Conservation (phyloP, 2,888 invertebrate species). For the Mesorhabditis spiculigera region DNA sequence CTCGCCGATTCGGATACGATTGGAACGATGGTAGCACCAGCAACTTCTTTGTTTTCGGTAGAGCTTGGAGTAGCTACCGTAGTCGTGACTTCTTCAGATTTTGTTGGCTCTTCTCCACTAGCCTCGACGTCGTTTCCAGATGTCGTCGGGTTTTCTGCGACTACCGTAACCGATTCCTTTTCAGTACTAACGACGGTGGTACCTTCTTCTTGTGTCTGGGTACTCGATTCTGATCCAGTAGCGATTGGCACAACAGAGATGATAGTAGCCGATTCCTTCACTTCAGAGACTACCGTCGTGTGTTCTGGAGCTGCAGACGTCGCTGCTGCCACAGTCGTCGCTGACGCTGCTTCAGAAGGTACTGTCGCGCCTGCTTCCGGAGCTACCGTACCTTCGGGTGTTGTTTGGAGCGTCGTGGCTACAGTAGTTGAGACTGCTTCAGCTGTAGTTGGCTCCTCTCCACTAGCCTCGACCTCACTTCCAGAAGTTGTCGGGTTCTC, state of each 20-base stretch:
- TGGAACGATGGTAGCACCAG: slow-evolving; percentile 8
- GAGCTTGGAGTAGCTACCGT: background rate
- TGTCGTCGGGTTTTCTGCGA: too few relatives aligned
- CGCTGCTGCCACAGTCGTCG: too few relatives aligned
- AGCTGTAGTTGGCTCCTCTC: slow-evolving; percentile 15
- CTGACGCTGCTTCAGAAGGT: too few relatives aligned
- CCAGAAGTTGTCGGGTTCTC: background rate
- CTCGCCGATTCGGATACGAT: too few relatives aligned
- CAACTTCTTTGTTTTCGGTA: slow-evolving; percentile 6
- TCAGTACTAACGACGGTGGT: background rate
- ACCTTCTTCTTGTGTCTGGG: slow-evolving; percentile 14
- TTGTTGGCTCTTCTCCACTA: too few relatives aligned
- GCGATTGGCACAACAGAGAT: background rate
- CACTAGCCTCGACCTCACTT: slow-evolving; percentile 10
- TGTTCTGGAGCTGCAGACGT: too few relatives aligned
- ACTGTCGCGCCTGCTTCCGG: too few relatives aligned
- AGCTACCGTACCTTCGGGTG: too few relatives aligned
- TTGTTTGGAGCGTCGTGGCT: too few relatives aligned
- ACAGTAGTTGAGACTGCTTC: too few relatives aligned
- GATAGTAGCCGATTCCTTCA: slow-evolving; percentile 9
- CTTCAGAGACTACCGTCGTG: slow-evolving; percentile 17
- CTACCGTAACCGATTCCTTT: background rate
- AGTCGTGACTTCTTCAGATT: too few relatives aligned
- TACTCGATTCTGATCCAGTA: slow-evolving; percentile 11
- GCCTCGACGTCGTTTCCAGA: too few relatives aligned